Evolutionary conservation across 2,888 invertebrate genomes (phyloP), one percentile per base, ranked within the genome.

Genomic region (Machimus atricapillus): DNA sequence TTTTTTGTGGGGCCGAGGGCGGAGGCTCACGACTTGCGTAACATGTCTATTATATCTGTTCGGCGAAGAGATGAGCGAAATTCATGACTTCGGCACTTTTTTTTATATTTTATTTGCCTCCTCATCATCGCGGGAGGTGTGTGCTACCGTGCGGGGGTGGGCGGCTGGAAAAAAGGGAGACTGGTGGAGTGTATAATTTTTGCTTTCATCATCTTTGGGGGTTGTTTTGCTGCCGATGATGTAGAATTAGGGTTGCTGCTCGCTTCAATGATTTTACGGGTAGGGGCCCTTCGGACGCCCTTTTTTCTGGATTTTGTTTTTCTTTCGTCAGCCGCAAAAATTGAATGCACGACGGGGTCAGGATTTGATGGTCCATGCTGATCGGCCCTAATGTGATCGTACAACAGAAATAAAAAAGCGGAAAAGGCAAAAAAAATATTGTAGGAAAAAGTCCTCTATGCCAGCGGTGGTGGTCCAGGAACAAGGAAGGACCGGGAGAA

Each of bases 21-120:
- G 27, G 23, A 23, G 7, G 23, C 74, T n/a, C 56, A 85, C 74
- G 52, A 85, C 77, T 85, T 76, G 52, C 34, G 56, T 85, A 85
- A 85, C 85, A 85, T 85, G 76, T 85, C 76, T 76, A 85, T 85
- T 85, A 85, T 85, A 85, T 85, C 76, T 52, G 27, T 27, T 43
- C 19, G 74, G 14, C 34, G 66, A 40, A 34, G 19, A 19, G 23
- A 19, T 19, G 74, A 74, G 56, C 46, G 76, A 85, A 85, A 85
- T 76, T 76, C 85, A 85, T 85, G 85, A 85, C 85, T 85, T 76
- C 74, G 73, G 43, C 85, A 85, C 16, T 77, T 76, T 76, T n/a
- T 34, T 85, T 66, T 66, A 66, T 66, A 66, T 66, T 85, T 85
- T 85, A 52, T 74, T 76, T 85, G 74, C 43, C 14, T 74, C 56